Evolutionary conservation across 2,113 vertebrate genomes (phyloP), one percentile per base, ranked within the genome.

Genomic region (Trochalopteron elliotii): DNA sequence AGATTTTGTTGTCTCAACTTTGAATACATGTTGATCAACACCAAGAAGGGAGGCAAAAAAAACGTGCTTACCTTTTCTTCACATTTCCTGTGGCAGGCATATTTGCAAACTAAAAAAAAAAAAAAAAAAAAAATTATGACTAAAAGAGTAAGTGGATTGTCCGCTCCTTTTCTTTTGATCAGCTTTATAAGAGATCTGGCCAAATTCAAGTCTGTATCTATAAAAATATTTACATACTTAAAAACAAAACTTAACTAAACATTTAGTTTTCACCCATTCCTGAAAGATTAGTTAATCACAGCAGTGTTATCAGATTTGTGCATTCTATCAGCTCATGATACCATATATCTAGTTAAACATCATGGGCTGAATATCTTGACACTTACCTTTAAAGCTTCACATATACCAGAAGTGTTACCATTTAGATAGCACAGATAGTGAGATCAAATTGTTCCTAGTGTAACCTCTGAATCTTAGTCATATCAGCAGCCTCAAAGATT

Each of bases 41-140:
- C 15, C 40, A 93, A 87, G 42, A 85, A 78, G 15, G 9, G 12
- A 71, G 20, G 17, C 15, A 42, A 91, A 77, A 55, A 67, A 81
- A 72, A 60, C 10, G 49, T 4, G 11, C 97, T 98, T 97, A 98
- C 98, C 97, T 98, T 96, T 92, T 97, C 95, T 96, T 98, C 97
- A 95, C 97, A 98, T 97, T 94, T 98, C 95, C 92, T 97, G 92
- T 97, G 97, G 96, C 97, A 98, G 83, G 91, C 96, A 96, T 96
- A 97, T 83, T 96, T 98, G 98, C 97, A 98, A 95, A 98, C 98
- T 98, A 72, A 49, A 97, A 97, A 27, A 86, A 81, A 97, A 96
- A 18, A 35, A 59, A 14, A 96, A 13, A 59, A 35, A 7, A 15
- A 50, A 27, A 27, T 39, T 0, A 10, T 92, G 1, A 94, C 35